Evolutionary conservation across 2,888 invertebrate genomes (phyloP), one percentile per base, ranked within the genome.

Genomic region (Dasysyrphus albostriatus): DNA sequence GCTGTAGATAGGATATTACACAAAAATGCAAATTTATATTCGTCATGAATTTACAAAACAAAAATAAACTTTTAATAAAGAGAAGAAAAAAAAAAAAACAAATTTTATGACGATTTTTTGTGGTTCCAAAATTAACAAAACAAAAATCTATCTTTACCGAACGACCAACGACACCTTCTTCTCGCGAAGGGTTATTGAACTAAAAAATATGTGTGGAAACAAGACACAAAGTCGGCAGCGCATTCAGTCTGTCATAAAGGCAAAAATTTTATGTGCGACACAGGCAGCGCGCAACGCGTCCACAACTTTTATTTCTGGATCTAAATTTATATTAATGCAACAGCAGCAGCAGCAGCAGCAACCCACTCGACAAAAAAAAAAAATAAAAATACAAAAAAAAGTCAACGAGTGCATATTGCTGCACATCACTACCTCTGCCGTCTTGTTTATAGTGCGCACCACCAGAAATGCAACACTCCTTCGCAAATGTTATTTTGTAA

Each of bases 111-210:
- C 67, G 65, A 61, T 49, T 49, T 37, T 10, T 37, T 10, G 10
- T 37, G 19, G 19, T 42, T 29, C 2, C 7, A 8, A 61, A 42
- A 39, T 39, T 12, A 24, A 24, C 2, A 8, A 59, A 19, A 24
- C 14, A 63, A 44, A 12, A 44, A 44, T 14, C 42, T 34, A 12
- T 44, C 49, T 32, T 19, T 24, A n/a, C 8, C 49, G 12, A 39
- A 51, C 14, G 63, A 44, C 69, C 54, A 29, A 51, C 14, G 63
- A 44, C 69, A 69, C 67, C 67, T 49, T 67, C 67, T 49, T 8
- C 19, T 10, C 9, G n/a, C 42, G 59, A 78, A 83, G 78, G 87
- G 87, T 87, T 83, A 83, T 83, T 87, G 87, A 87, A 87, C 87
- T 75, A 42, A n/a, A 5, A n/a, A 7, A 14, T 56, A 8, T 10